These are phyloP conservation scores for Antheraea mylitta DNA, from an alignment of 1,140 invertebrate species.

Conservation along the genomic window DNA sequence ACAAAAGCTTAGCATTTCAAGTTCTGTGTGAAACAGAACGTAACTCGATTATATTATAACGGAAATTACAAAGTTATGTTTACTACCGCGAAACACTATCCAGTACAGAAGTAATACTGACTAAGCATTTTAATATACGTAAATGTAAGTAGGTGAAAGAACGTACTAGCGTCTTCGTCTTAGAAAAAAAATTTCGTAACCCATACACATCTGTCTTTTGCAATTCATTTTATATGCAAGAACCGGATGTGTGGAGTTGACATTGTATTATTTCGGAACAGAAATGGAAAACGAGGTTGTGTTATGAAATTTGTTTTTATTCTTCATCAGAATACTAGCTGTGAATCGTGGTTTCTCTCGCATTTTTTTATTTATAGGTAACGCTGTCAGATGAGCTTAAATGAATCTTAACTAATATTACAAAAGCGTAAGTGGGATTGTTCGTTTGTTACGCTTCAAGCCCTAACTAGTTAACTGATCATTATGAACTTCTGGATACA, in stretches of 20 bases:
- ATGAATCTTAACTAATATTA: no score
- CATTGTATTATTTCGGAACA: neutral
- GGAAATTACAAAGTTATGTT: neutral
- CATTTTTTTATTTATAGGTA: no score
- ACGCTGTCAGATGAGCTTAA: no score
- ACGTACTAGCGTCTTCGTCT: neutral
- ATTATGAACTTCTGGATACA: no score
- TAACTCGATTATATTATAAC: constrained; percentile 24
- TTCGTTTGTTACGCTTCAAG: no score
- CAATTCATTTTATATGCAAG: neutral
- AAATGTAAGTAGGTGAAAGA: neutral
- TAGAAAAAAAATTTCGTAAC: neutral
- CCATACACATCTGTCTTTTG: no score
- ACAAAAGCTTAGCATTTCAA: constrained; percentile 15
- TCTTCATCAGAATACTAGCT: no score
- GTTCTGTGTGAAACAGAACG: constrained; percentile 33
- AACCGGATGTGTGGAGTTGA: neutral
- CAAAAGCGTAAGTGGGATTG: no score
- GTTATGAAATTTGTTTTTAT: no score
- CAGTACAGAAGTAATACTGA: neutral
- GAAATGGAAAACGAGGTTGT: no score
- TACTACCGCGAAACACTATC: neutral
- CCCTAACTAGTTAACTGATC: no score
- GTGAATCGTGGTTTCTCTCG: no score
- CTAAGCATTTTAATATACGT: neutral